Percentiles rank a stretch among this genome's conserved stretches.
Conservation (phyloP, 2,113 vertebrate genomes). For the Oreochromis spilurus region DNA sequence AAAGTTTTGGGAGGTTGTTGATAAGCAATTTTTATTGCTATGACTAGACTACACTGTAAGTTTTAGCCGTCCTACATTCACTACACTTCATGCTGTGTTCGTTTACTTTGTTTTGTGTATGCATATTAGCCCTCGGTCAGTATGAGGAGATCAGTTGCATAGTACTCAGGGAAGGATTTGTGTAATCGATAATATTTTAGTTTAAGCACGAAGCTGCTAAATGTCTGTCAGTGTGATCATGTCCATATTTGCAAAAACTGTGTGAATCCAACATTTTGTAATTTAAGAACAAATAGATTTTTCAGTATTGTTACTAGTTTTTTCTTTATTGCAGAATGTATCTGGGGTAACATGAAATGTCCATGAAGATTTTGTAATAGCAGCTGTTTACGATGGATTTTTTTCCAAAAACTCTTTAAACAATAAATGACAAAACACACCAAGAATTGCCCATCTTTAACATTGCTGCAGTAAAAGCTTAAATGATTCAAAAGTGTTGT, state of each 20-base stretch:
- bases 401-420: background rate
- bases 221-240: background rate
- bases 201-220: background rate
- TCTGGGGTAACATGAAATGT: background rate
- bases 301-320: background rate
- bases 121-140: background rate
- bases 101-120: background rate
- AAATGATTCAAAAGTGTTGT: background rate
- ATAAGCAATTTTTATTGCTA: background rate
- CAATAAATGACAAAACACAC: constrained; percentile 7
- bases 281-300: background rate
- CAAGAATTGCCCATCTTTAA: background rate
- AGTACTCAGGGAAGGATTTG: background rate
- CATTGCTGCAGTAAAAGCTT: background rate
- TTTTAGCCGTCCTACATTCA: background rate
- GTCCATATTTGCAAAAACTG: background rate
- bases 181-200: background rate
- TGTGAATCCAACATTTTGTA: background rate
- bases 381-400: constrained; percentile 2
- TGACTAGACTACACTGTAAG: background rate
- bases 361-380: background rate
- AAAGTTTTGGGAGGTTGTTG: background rate
- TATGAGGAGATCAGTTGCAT: background rate
- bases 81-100: background rate
- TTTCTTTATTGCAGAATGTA: background rate